These are phyloP conservation scores for Lasioglossum zephyrum DNA, from an alignment of 2,888 invertebrate species.

Conservation along the genomic window DNA sequence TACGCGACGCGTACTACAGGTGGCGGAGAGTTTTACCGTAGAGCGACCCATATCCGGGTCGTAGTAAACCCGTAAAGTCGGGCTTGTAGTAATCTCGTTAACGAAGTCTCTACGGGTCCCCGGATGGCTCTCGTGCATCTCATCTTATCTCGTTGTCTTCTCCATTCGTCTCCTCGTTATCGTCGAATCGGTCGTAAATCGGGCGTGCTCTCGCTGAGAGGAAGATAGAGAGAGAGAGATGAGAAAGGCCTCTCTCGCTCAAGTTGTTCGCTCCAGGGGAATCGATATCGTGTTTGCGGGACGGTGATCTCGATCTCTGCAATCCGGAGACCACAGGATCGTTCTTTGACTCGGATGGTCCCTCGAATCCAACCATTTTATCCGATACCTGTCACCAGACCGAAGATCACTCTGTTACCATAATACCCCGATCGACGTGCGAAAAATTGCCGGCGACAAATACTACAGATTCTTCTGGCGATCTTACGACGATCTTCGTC, in stretches of 20 bases:
- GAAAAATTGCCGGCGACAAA: neutral
- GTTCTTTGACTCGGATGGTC: slow-evolving; percentile 67
- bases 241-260: slow-evolving; percentile 48
- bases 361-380: slow-evolving; percentile 58
- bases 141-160: slow-evolving; percentile 70
- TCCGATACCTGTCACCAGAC: slow-evolving; percentile 57
- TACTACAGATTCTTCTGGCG: neutral
- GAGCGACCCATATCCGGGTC: neutral
- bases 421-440: slow-evolving; percentile 33
- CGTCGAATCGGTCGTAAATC: slow-evolving; percentile 74
- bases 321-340: slow-evolving; percentile 59
- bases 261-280: slow-evolving; percentile 65
- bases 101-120: slow-evolving; percentile 57
- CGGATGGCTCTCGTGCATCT: slow-evolving; percentile 66
- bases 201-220: slow-evolving; percentile 61
- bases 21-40: slow-evolving; percentile 12
- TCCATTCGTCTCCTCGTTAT: slow-evolving; percentile 73
- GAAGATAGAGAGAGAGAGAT: neutral
- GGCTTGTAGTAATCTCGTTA: slow-evolving; percentile 65
- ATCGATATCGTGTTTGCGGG: slow-evolving; percentile 65
- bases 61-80: slow-evolving; percentile 36
- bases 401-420: slow-evolving; percentile 53
- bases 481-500: neutral
- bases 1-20: slow-evolving; percentile 14
- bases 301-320: slow-evolving; percentile 54